phyloP scores from a whole-genome alignment of 2,797 vertebrate genomes.

The Poeciliopsis turneri region DNA sequence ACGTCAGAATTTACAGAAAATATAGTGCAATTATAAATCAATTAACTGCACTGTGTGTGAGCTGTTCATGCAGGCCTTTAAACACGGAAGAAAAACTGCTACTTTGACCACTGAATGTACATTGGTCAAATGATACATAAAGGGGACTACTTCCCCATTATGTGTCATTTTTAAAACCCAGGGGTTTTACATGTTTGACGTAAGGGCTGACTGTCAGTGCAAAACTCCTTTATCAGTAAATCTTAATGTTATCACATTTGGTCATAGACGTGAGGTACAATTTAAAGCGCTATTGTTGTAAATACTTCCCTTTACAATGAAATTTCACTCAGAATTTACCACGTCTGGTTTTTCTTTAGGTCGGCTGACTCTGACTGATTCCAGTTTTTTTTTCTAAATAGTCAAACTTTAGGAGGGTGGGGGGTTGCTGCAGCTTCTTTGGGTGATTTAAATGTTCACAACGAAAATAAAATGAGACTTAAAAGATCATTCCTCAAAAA shows the following conservation, averaged over 20 bases:
- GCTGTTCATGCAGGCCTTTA: neutral
- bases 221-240: neutral
- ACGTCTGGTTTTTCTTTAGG: neutral
- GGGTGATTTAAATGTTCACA: neutral
- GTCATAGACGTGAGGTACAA: neutral
- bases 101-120: neutral
- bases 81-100: neutral
- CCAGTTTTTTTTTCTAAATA: neutral
- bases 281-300: neutral
- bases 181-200: neutral
- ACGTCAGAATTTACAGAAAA: neutral
- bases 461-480: neutral
- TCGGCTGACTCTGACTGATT: neutral
- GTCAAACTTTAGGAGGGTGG: neutral
- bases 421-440: neutral
- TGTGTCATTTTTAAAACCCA: neutral
- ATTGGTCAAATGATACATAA: no score
- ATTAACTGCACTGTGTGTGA: neutral
- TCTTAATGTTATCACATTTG: neutral
- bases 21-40: neutral
- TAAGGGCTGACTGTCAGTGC: neutral
- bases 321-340: neutral
- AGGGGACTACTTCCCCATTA: neutral
- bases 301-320: neutral
- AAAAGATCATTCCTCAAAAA: neutral